phyloP scores from a whole-genome alignment of 2,888 invertebrate species.

The Lasioglossum morio region DNA sequence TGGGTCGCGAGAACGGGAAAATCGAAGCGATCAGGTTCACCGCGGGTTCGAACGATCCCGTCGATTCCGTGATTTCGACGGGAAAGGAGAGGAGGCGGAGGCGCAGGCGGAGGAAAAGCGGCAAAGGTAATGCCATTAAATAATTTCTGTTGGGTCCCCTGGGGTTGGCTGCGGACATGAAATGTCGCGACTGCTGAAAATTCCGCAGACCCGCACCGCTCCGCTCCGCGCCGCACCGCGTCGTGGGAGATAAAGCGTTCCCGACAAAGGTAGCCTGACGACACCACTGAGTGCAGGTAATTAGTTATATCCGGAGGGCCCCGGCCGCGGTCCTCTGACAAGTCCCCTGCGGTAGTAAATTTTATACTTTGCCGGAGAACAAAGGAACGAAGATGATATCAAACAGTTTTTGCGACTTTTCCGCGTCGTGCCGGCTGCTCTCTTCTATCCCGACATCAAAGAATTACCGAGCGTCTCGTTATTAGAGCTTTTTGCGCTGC shows the following conservation, averaged over 20 bases:
- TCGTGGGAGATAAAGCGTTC: slow-evolving; percentile 56
- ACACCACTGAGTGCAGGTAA: slow-evolving; percentile 70
- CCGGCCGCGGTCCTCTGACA: slow-evolving; percentile 51
- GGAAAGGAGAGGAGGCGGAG: background rate
- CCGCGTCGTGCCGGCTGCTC: slow-evolving; percentile 14
- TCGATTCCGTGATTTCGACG: slow-evolving; percentile 24
- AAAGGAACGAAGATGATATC: slow-evolving; percentile 70
- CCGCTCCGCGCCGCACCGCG: slow-evolving; percentile 7
- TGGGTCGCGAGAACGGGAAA: background rate
- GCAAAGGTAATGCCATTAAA: slow-evolving; percentile 45
- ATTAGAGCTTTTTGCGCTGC: slow-evolving; percentile 46
- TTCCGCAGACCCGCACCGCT: slow-evolving; percentile 29
- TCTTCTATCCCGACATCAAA: slow-evolving; percentile 61
- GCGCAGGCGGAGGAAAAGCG: background rate
- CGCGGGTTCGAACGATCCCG: background rate
- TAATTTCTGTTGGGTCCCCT: slow-evolving; percentile 44
- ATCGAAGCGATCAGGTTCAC: background rate
- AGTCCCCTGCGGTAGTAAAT: slow-evolving; percentile 68
- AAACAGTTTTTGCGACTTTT: slow-evolving; percentile 70
- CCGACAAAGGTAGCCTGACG: slow-evolving; percentile 66
- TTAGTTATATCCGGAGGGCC: slow-evolving; percentile 72
- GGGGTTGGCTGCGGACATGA: slow-evolving; percentile 48
- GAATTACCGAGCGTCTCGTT: slow-evolving; percentile 62
- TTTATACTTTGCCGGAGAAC: slow-evolving; percentile 67
- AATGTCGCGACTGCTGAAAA: slow-evolving; percentile 61